Base-by-base conservation (phyloP, 2,888 invertebrate genomes). In the Ametastegia equiseti region DNA sequence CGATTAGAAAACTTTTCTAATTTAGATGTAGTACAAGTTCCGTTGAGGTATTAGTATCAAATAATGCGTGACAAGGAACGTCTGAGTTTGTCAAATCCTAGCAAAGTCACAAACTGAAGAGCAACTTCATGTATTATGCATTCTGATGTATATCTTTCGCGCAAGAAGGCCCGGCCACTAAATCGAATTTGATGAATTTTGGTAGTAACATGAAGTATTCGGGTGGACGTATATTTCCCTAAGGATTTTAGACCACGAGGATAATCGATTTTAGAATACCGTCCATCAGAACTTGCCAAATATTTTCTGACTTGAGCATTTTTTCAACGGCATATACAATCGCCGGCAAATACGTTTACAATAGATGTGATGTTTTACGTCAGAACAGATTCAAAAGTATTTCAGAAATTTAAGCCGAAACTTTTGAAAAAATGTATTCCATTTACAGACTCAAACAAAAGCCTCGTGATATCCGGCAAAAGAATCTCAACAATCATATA, bases 161-260 rank as follows among this genome's bases (percentile, higher is more conserved):
- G 39, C 27, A n/a, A 47, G 47, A 45, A 45, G n/a, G 4, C 23
- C 13, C 30, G 27, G 30, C 23, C n/a, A 30, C 71, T 47, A 30
- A 45, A 71, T 71, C 47, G 71, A 71, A 47, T 71, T 30, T 71
- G 71, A 71, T 45, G 71, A 71, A 71, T 71, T 71, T 71, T 27
- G 15, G n/a, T 15, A 13, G 71, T 47, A 71, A 71, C 42, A 71
- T 71, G 27, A 71, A 27, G n/a, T 71, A 45, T 47, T 30, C n/a
- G 42, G 71, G 39, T 39, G 2, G 39, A 39, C 7, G 71, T 71
- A n/a, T n/a, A 71, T 71, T 71, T 71, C 45, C 71, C 71, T 30
- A 15, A 71, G 71, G 71, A 27, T 47, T 71, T 47, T 42, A 45
- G 71, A 30, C 47, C 15, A 23, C 27, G 7, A 27, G 47, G 71